Evolutionary conservation across 1,140 invertebrate genomes (phyloP), one percentile per base, ranked within the genome.

Genomic region (Argopecten irradians): DNA sequence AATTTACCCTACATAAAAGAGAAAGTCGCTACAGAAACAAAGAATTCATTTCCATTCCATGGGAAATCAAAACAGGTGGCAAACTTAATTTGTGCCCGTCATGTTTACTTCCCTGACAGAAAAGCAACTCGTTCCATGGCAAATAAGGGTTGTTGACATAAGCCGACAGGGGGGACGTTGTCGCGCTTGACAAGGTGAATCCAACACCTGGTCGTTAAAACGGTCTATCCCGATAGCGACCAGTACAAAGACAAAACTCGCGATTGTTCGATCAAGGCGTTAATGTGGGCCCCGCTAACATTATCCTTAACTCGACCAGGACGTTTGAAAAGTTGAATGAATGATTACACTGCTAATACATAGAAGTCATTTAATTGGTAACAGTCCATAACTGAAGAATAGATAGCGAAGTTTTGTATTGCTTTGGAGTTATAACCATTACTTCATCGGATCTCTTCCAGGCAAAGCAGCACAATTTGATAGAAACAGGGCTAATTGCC

Each of bases 341-440:
- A 71, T 71, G 55, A 71, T n/a, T 71, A 71, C 55, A 71, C n/a
- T 71, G n/a, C 55, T 28, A n/a, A 16, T n/a, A 71, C 55, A 28
- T 71, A 71, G 55, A n/a, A 71, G 55, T 71, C 55, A 71, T n/a
- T 71, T 71, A 71, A 71, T 71, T 71, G 55, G n/a, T 71, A 71
- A 71, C 55, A n/a, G 55, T n/a, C 16, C n/a, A 22, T n/a, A 71
- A 71, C n/a, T 71, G 55, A n/a, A 71, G 55, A n/a, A 71, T 71
- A 71, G 55, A 71, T 71, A 71, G 55, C 55, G 28, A 71, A 28
- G 55, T n/a, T n/a, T n/a, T 71, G 55, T 71, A 71, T 71, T 71
- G 55, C 55, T 71, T 71, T 71, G 55, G 28, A 71, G 55, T 71
- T 71, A 71, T 71, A 71, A 71, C n/a, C 55, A 71, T 71, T 71